These are phyloP conservation scores for Reticulitermes speratus DNA, from an alignment of 1,140 invertebrate species.

Conservation along the genomic window DNA sequence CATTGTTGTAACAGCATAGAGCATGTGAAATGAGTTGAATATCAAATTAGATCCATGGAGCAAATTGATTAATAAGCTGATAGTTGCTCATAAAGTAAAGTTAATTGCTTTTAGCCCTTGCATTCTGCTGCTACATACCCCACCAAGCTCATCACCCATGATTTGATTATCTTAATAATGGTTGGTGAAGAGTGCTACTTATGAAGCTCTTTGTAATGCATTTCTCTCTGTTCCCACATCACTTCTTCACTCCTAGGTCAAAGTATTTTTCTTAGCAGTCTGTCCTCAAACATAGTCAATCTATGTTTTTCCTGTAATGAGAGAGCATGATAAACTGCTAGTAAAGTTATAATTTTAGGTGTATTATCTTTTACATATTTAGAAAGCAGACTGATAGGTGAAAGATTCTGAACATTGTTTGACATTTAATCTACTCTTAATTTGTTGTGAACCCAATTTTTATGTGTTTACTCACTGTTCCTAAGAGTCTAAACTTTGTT, in stretches of 20 bases:
- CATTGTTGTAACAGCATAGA: too few species aligned
- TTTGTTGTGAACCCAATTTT: not conserved
- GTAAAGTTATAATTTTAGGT: not conserved
- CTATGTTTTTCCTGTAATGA: not conserved
- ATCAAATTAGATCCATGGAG: too few species aligned
- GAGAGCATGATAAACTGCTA: not conserved
- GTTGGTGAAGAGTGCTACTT: not conserved
- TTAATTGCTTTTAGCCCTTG: too few species aligned
- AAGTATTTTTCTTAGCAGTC: not conserved
- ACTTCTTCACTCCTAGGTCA: not conserved
- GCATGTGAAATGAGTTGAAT: too few species aligned
- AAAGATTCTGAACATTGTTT: not conserved
- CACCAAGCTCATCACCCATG: not conserved
- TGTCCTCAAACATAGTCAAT: not conserved
- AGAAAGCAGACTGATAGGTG: not conserved
- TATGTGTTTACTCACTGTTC: not conserved
- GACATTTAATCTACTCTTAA: not conserved
- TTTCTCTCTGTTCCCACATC: not conserved
- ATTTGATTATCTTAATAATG: not conserved
- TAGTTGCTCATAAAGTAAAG: too few species aligned
- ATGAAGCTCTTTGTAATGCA: not conserved
- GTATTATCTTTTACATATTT: not conserved
- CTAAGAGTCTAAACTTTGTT: not conserved
- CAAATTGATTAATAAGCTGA: too few species aligned
- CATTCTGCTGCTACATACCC: not conserved